Percentiles rank a stretch among this genome's conserved stretches.
phyloP scores from a whole-genome alignment of 2,888 invertebrate genomes.

The Xestia c-nigrum region DNA sequence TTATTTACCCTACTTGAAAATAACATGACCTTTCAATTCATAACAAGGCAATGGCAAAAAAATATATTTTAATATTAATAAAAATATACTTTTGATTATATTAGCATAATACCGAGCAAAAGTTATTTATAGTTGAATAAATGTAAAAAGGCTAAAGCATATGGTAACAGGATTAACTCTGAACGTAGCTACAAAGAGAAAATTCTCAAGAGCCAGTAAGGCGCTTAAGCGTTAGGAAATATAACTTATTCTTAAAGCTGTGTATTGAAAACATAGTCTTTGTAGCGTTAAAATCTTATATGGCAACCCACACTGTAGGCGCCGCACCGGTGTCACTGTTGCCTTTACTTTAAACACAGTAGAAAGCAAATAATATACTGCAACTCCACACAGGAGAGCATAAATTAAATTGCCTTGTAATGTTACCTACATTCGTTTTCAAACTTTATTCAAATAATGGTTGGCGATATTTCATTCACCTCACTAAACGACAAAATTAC shows the following conservation, averaged over 20 bases:
- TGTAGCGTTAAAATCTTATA: slow-evolving; percentile 1
- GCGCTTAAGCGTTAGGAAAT: slow-evolving; percentile 35
- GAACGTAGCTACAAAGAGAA: slow-evolving; percentile 29
- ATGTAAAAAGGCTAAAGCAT: slow-evolving; percentile 27
- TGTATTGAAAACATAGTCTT: slow-evolving; percentile 11
- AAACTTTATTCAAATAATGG: neutral
- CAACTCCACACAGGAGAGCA: neutral
- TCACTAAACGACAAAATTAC: slow-evolving; percentile 13
- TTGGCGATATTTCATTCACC: neutral
- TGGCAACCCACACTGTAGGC: neutral
- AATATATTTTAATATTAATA: neutral
- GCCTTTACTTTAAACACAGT: neutral
- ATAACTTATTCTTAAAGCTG: slow-evolving; percentile 23
- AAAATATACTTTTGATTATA: slow-evolving; percentile 19
- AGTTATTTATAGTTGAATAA: slow-evolving; percentile 16
- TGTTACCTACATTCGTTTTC: neutral
- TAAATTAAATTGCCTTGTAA: neutral
- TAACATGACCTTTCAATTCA: slow-evolving; percentile 3
- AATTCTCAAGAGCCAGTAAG: slow-evolving; percentile 23
- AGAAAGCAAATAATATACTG: neutral
- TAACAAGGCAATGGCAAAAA: neutral
- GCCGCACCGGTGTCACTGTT: neutral
- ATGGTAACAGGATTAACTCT: slow-evolving; percentile 29
- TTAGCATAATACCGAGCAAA: slow-evolving; percentile 25
- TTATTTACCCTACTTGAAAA: slow-evolving; percentile 7